A percentile compares a stretch with the other conserved stretches of the same genome.
Conservation (phyloP, 2,113 vertebrate genomes). For the Gracilinanus agilis region DNA sequence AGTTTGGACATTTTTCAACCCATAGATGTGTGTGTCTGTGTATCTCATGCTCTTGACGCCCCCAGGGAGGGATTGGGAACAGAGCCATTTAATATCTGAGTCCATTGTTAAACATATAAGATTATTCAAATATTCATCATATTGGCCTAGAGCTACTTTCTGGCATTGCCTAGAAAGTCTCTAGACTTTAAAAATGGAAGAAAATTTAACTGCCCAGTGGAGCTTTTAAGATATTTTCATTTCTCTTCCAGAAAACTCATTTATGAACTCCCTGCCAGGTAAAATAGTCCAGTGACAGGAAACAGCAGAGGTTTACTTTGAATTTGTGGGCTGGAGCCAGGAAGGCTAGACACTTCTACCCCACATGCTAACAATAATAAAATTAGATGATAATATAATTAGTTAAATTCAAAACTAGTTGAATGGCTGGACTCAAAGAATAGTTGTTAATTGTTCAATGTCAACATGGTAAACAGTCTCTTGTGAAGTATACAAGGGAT, state of each 20-base stretch:
- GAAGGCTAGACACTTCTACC: background rate
- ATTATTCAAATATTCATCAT: rapidly evolving
- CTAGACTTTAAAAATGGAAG: background rate
- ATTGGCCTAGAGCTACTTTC: background rate
- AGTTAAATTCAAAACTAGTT: background rate
- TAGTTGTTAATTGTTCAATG: background rate
- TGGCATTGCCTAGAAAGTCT: background rate
- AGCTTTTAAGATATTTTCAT: background rate
- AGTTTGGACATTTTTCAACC: slow-evolving; percentile 70
- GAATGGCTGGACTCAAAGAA: background rate
- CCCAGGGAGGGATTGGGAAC: rapidly evolving
- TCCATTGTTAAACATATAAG: background rate
- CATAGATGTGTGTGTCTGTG: rapidly evolving
- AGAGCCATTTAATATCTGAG: rapidly evolving
- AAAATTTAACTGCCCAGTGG: background rate
- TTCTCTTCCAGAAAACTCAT: background rate
- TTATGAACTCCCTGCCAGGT: background rate
- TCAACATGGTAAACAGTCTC: background rate
- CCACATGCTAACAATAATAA: background rate
- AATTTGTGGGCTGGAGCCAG: background rate
- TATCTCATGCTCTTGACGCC: rapidly evolving
- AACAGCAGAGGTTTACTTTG: background rate
- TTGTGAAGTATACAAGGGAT: background rate
- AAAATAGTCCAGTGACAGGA: background rate
- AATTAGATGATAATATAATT: background rate